Evolutionary conservation across 2,113 vertebrate species (phyloP).

Genomic region (Phodopus roborovskii): DNA sequence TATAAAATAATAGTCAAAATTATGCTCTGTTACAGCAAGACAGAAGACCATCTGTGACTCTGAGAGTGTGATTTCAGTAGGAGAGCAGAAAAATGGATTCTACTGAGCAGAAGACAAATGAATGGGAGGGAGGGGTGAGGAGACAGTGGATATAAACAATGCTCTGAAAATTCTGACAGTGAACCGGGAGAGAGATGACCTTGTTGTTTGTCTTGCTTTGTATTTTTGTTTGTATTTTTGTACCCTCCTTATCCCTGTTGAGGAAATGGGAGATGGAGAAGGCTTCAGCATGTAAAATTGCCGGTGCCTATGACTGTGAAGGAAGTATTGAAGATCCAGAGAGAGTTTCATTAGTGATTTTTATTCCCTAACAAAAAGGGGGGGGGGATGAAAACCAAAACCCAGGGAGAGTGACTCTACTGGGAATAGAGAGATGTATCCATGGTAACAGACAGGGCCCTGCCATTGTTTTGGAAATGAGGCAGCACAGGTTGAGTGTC

Average conservation of each 20-base stretch:
- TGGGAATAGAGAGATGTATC: not conserved
- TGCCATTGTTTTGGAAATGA: not conserved
- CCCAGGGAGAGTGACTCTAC: not conserved
- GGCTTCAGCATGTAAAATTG: not conserved
- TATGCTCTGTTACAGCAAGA: not conserved
- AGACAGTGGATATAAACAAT: not conserved
- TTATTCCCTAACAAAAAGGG: not conserved
- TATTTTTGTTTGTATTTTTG: not conserved
- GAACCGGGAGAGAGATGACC: fast-evolving
- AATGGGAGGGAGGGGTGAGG: not conserved
- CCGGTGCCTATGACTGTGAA: not conserved
- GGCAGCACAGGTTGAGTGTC: not conserved
- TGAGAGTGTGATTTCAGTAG: not conserved
- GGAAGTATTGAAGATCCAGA: not conserved
- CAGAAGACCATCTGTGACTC: not conserved
- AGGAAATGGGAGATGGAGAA: not conserved
- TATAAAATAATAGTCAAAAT: not conserved
- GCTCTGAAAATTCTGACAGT: not conserved
- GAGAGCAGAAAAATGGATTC: not conserved
- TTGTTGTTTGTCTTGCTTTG: too few species aligned
- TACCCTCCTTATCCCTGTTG: not conserved
- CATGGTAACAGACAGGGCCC: not conserved
- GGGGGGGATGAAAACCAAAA: not conserved
- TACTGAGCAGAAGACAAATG: not conserved
- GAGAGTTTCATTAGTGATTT: not conserved